phyloP scores from a whole-genome alignment of 2,888 invertebrate genomes.

The Cosmia trapezina region DNA sequence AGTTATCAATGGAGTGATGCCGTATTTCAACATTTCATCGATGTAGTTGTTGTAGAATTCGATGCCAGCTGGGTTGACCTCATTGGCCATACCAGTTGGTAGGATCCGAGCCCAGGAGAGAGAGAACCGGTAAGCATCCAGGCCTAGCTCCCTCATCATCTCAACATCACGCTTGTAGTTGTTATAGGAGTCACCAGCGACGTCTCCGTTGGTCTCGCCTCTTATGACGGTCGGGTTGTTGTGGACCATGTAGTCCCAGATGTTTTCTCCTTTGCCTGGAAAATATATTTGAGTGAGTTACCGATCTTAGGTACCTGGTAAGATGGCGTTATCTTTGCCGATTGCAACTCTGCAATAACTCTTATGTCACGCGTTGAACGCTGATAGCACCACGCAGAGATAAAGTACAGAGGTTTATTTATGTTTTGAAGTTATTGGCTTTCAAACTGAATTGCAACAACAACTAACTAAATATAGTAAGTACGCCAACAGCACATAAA shows the following conservation, averaged over 20 bases:
- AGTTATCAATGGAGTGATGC: slow-evolving; percentile 91
- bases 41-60: slow-evolving; percentile 91
- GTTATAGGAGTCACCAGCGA: slow-evolving; percentile 91
- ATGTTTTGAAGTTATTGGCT: neutral
- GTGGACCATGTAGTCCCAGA: slow-evolving; percentile 80
- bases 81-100: slow-evolving; percentile 77
- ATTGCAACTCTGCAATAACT: neutral
- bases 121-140: slow-evolving; percentile 86
- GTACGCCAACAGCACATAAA: neutral
- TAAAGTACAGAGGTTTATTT: slow-evolving; percentile 4
- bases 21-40: slow-evolving; percentile 90
- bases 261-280: slow-evolving; percentile 77
- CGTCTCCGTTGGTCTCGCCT: slow-evolving; percentile 88
- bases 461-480: neutral
- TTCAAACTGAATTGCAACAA: neutral
- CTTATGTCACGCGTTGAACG: neutral
- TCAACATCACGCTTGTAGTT: slow-evolving; percentile 90
- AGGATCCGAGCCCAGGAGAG: slow-evolving; percentile 88
- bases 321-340: neutral
- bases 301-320: too few species aligned
- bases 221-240: slow-evolving; percentile 70
- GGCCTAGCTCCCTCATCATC: slow-evolving; percentile 77
- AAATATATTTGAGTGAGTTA: neutral
- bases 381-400: neutral
- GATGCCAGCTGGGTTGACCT: slow-evolving; percentile 90